Percentiles rank a stretch among this genome's conserved stretches.
phyloP scores from a whole-genome alignment of 2,113 vertebrate species.

The Zosterops pallidus region DNA sequence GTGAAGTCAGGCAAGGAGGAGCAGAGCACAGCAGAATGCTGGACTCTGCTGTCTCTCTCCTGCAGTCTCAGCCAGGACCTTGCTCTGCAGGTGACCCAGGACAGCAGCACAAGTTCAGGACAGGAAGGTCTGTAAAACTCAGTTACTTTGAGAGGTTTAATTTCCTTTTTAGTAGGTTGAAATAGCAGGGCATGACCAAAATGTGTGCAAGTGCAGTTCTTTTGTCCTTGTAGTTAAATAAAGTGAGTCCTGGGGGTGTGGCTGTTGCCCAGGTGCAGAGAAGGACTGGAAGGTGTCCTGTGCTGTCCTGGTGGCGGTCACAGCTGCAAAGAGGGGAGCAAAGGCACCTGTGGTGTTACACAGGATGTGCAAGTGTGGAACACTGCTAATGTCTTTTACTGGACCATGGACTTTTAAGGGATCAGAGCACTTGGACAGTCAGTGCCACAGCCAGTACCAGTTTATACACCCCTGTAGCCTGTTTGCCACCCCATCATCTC shows the following conservation, averaged over 20 bases:
- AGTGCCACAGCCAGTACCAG: not conserved
- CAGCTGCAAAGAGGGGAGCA: not conserved
- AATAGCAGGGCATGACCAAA: not conserved
- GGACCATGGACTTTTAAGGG: rapidly evolving
- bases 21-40: not conserved
- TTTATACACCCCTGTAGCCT: not conserved
- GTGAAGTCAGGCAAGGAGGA: not conserved
- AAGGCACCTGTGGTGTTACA: not conserved
- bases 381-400: rapidly evolving
- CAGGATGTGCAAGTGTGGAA: not conserved
- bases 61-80: not conserved
- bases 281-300: not conserved
- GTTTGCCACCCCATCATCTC: not conserved
- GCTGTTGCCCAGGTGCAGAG: too few species aligned
- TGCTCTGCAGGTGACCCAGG: not conserved
- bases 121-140: not conserved
- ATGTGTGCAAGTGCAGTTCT: not conserved
- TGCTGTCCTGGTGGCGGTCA: not conserved
- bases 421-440: not conserved
- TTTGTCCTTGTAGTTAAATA: not conserved
- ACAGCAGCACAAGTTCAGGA: not conserved
- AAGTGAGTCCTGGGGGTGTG: not conserved
- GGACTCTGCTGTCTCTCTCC: not conserved
- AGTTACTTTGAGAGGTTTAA: not conserved
- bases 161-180: not conserved